Evolutionary conservation across 2,888 invertebrate genomes (phyloP).

Genomic region (Eupithecia subumbrata): DNA sequence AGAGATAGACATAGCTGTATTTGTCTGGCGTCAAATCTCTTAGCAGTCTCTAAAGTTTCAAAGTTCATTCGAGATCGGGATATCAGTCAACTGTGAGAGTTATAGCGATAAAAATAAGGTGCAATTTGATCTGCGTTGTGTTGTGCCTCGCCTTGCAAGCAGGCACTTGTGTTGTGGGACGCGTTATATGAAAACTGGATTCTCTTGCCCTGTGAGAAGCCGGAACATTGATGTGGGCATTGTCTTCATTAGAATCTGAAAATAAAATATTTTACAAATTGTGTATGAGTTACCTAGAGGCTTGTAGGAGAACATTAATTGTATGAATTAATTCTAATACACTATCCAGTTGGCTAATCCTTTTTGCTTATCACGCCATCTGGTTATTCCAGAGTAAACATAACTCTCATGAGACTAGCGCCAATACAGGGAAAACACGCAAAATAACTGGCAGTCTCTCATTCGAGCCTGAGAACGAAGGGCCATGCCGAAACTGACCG

Average conservation of each 20-base stretch:
- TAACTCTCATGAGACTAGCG: too few species aligned
- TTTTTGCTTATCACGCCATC: background rate
- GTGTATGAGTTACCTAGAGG: too few species aligned
- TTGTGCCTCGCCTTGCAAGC: constrained; percentile 54
- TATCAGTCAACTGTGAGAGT: constrained; percentile 4
- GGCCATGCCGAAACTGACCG: too few species aligned
- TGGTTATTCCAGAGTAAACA: too few species aligned
- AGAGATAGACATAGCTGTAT: background rate
- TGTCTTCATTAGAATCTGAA: constrained; percentile 99
- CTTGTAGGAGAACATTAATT: too few species aligned
- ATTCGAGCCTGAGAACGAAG: too few species aligned
- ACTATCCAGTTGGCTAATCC: too few species aligned
- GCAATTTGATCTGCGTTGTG: constrained; percentile 33
- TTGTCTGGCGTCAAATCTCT: background rate
- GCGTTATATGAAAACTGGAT: constrained; percentile 97
- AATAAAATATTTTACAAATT: too few species aligned
- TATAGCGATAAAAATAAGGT: constrained; percentile 9
- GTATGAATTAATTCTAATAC: too few species aligned
- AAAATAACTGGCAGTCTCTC: too few species aligned
- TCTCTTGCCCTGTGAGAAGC: constrained; percentile 99
- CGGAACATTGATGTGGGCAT: constrained; percentile 99
- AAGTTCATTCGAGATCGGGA: background rate
- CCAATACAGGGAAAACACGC: too few species aligned
- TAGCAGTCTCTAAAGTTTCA: background rate
- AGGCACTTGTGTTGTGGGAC: constrained; percentile 84